A percentile compares a stretch with the other conserved stretches of the same genome.
phyloP scores from a whole-genome alignment of 2,888 invertebrate species.

The Chrysomela aeneicollis region DNA sequence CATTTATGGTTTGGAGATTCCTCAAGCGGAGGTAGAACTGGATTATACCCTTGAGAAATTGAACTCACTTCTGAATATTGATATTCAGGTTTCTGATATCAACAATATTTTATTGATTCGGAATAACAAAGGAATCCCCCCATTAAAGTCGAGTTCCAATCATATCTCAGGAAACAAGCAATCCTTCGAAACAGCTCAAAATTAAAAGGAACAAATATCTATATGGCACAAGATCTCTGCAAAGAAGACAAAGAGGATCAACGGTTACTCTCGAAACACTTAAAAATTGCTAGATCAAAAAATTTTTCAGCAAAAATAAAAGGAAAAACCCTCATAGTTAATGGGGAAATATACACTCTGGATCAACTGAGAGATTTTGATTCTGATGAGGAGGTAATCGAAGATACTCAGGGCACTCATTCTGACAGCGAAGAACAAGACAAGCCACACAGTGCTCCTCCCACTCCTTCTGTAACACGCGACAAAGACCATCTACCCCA shows the following conservation, averaged over 20 bases:
- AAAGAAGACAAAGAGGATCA: conserved; percentile 13
- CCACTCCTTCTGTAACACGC: background rate
- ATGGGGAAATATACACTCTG: background rate
- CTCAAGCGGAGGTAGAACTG: background rate
- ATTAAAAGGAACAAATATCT: conserved; percentile 9
- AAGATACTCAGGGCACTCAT: no score
- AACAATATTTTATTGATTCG: conserved; percentile 1
- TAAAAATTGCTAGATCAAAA: conserved; percentile 10
- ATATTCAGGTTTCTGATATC: background rate
- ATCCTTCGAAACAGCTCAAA: conserved; percentile 1
- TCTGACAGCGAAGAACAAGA: no score
- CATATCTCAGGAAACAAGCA: background rate
- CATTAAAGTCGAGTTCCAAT: conserved; percentile 10
- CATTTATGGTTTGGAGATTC: conserved; percentile 9
- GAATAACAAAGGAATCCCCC: conserved; percentile 4
- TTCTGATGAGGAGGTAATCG: background rate
- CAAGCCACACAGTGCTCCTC: background rate
- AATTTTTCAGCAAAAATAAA: conserved; percentile 7
- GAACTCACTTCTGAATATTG: no score
- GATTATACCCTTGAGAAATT: no score
- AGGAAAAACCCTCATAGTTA: conserved; percentile 10
- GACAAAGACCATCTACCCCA: background rate
- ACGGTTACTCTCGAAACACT: background rate
- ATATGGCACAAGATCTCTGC: conserved; percentile 9
- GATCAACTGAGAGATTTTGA: conserved; percentile 4